These are phyloP conservation scores for Spilarctia lutea DNA, from an alignment of 2,888 invertebrate species.

Conservation along the genomic window DNA sequence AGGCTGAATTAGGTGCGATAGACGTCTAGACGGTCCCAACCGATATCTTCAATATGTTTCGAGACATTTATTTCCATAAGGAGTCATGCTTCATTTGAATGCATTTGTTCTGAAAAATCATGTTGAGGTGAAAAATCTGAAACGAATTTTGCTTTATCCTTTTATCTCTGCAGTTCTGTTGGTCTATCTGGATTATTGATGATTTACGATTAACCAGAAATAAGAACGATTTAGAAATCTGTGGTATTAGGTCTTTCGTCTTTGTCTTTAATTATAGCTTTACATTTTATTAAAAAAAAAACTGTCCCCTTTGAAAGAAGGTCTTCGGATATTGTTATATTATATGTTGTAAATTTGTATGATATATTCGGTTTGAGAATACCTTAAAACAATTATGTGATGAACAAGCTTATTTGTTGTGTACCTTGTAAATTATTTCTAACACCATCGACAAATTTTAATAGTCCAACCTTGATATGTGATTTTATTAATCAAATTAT, in stretches of 20 bases:
- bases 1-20: constrained; percentile 27
- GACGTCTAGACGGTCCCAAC: constrained; percentile 29
- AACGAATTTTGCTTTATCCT: neutral
- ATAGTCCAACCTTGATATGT: no score
- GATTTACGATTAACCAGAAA: neutral
- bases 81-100: constrained; percentile 6
- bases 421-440: no score
- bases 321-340: no score
- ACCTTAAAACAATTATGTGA: no score
- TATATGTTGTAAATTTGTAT: no score
- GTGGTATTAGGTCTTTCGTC: neutral
- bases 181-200: neutral
- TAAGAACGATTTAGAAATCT: neutral
- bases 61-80: constrained; percentile 26
- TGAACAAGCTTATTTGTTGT: no score
- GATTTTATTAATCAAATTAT: no score
- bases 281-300: no score
- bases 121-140: neutral
- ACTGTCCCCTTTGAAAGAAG: no score
- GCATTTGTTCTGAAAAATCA: constrained; percentile 5
- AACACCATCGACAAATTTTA: no score
- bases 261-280: no score
- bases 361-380: no score
- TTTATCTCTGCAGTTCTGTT: neutral
- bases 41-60: constrained; percentile 25